Base-by-base conservation (phyloP, 2,888 invertebrate species). In the Kryphioiulus occultus region DNA sequence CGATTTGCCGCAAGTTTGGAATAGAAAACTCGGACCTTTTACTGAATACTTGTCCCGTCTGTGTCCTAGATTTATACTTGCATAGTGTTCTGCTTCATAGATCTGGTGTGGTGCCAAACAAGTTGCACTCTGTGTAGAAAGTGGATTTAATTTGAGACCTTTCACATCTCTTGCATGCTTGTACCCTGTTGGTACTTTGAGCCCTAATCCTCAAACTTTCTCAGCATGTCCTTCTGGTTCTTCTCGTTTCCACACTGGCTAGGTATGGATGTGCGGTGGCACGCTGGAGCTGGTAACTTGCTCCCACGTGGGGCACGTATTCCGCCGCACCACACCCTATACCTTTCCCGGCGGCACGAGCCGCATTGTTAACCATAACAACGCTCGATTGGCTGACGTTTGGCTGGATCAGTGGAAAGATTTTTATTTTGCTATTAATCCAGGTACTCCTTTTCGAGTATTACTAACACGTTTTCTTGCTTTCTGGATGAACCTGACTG, bases 401-500 rank as follows among this genome's bases (percentile, higher is more conserved):
- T 99, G 99, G 99, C 96, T 99, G 96, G 99, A 99, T 95, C 98
- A 99, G 93, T 99, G 99, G 97, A 96, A 97, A 93, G 97, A 97
- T 94, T 98, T 98, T 95, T 98, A 98, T 95, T 98, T 97, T 95
- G 97, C 97, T 93, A 98, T 98, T 96, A 98, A 97, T 93, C 96
- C 98, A 96, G 98, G 98, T 98, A 89, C 22, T 78, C 30, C 12
- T 82, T 78, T 42, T 84, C 15, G 35, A 12, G 5, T 85, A 12
- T 53, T 53, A 53, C 53, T 53, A 53, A 53, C 53, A 53, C 19
- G 19, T 53, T 53, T 53, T 53, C 53, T 53, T 4, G 53, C 53
- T 53, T 53, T 12, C 53, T 53, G 53, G 12, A 17, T 17, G 53
- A 4, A 17, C 53, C 53, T 53, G 53, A 53, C 53, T 53, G 53